Evolutionary conservation across 2,888 invertebrate species (phyloP), one percentile per base, ranked within the genome.

Genomic region (Auanema freiburgensis): DNA sequence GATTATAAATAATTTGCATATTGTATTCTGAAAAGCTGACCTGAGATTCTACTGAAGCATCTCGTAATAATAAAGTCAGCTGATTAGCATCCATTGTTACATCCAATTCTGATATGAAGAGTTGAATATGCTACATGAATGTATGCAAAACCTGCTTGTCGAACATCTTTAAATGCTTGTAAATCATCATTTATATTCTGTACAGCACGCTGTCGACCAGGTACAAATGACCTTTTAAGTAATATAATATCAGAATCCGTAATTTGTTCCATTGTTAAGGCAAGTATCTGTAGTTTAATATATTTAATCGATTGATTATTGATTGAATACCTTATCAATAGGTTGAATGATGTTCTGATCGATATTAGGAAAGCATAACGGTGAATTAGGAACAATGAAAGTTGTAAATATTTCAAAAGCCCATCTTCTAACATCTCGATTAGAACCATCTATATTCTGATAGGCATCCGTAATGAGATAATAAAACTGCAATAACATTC

Each of bases 341-440:
- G 77, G 71, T 53, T 80, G 78, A 58, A 81, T 78, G 23, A 79
- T 72, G 54, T 72, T 69, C 57, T 82, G 81, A 63, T 77, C 75
- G 33, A 77, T 75, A 59, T 79, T 78, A 41, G 79, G 75, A 59
- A 82, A 69, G 56, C 72, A 69, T 59, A 82, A 71, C 12, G 82
- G 82, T 10, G 82, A 80, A 54, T 79, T 79, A n/a, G 82, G 82
- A 63, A 82, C 77, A 59, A 82, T 71, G 61, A 81, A 82, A 18
- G 82, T 82, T 18, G 82, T 81, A 65, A 82, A 82, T 53, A 82
- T 78, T 63, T 98, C 97, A 87, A 96, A 97, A 3, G 96, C 96
- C 96, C 97, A 98, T 84, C 94, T 92, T 61, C 92, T 89, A 89
- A 96, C 91, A 83, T 97, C 94, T 86, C 92, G 91, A 59, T 89